phyloP scores from a whole-genome alignment of 2,888 invertebrate genomes.

The Eretmocerus hayati region DNA sequence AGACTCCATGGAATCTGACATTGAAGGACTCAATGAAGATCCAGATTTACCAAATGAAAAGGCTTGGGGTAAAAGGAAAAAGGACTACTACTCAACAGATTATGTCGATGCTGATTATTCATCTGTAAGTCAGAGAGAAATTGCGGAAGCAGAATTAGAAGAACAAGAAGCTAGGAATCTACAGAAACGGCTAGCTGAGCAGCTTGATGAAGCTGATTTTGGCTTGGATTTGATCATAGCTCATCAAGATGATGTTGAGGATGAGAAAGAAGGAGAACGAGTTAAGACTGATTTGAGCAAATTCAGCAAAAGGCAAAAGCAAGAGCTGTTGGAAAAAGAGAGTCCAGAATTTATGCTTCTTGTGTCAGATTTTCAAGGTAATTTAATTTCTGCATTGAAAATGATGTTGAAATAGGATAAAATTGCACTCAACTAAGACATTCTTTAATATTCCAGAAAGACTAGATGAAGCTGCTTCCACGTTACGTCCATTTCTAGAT shows the following conservation, averaged over 20 bases:
- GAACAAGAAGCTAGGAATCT: constrained; percentile 78
- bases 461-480: constrained; percentile 59
- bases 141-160: constrained; percentile 71
- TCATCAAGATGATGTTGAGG: constrained; percentile 36
- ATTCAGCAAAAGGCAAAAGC: constrained; percentile 67
- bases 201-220: constrained; percentile 74
- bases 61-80: constrained; percentile 83
- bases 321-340: constrained; percentile 72
- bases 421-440: too few species aligned
- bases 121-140: constrained; percentile 55
- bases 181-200: constrained; percentile 68
- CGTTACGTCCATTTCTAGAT: constrained; percentile 61
- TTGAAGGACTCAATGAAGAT: constrained; percentile 63
- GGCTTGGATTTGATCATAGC: constrained; percentile 50
- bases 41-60: constrained; percentile 68
- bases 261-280: constrained; percentile 48
- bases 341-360: constrained; percentile 80
- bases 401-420: constrained; percentile 1
- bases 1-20: constrained; percentile 55
- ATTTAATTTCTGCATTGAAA: constrained; percentile 6
- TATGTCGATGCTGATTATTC: constrained; percentile 83
- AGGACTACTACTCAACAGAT: constrained; percentile 77
- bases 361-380: constrained; percentile 71
- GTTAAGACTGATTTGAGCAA: constrained; percentile 72
- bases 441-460: too few species aligned